Evolutionary conservation across 2,888 invertebrate genomes (phyloP), one percentile per base, ranked within the genome.

Genomic region (Alloplasta piceator): DNA sequence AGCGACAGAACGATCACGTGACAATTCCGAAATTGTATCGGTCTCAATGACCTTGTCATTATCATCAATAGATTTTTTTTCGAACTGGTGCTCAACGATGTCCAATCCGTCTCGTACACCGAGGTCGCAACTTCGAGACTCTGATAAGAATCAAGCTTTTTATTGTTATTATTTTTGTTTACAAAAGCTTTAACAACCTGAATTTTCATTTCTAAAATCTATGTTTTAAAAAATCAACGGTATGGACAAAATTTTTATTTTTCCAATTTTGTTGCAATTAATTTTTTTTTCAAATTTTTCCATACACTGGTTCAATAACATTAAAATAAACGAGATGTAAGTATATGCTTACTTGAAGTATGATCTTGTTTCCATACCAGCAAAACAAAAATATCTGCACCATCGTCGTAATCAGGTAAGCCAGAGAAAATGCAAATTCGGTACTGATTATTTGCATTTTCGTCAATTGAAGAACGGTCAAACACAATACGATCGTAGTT

Each of bases 401-500:
- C 36, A 41, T 6, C 14, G 75, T 39, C 39, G 50, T 50, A 9
- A n/a, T 26, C 0, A 79, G 38, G 41, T 76, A 82, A 7, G 68
- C 9, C 43, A 10, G 6, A 6, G 43, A 9, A 43, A 43, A 43
- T 4, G 72, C 60, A 46, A 85, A 86, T 63, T 75, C 82, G 6
- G 80, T 41, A 14, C 74, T 85, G 12, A 85, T 61, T 7, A 78
- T 36, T 5, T 10, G 60, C 63, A 85, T 81, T 71, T 85, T 82
- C 0, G 86, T 83, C 64, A 86, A 67, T 38, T 81, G 68, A 26
- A 82, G 85, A 38, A 85, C 82, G 75, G 80, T 86, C 46, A 83
- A 81, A 63, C 86, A 86, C 10, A 86, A 52, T 3, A 81, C 81
- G 7, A 86, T 48, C 5, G 85, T 64, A 36, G 84, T 86, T 26